Evolutionary conservation across 2,888 invertebrate genomes (phyloP).

Genomic region (Cheiracanthium punctorium): DNA sequence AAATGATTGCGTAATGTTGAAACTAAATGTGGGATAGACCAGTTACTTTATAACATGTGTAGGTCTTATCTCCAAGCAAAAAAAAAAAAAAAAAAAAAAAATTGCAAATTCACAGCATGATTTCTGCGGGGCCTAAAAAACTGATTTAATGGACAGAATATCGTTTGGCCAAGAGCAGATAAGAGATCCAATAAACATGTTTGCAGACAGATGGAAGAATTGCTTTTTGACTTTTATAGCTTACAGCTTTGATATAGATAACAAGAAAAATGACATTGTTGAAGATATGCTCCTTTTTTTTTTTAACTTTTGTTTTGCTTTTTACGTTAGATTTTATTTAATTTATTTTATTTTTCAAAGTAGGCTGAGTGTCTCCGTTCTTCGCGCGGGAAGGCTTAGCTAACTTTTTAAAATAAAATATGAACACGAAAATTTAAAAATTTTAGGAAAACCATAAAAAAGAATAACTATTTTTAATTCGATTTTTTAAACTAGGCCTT

Average conservation of each 20-base stretch:
- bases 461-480: too few relatives aligned
- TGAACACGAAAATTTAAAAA: too few relatives aligned
- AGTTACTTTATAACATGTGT: neutral
- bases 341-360: too few relatives aligned
- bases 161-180: conserved; percentile 51
- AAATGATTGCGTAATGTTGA: too few relatives aligned
- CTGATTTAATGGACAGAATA: conserved; percentile 59
- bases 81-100: too few relatives aligned
- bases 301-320: neutral
- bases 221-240: conserved; percentile 61
- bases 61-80: neutral
- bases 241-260: conserved; percentile 36
- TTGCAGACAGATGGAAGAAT: conserved; percentile 60
- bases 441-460: too few relatives aligned
- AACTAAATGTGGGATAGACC: neutral
- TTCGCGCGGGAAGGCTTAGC: too few relatives aligned
- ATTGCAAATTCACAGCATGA: conserved; percentile 53
- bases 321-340: too few relatives aligned
- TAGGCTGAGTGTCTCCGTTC: too few relatives aligned
- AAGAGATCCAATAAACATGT: conserved; percentile 59
- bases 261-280: conserved; percentile 22
- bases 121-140: conserved; percentile 20
- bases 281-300: conserved; percentile 3
- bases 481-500: too few relatives aligned
- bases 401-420: too few relatives aligned